A percentile compares a stretch with the other conserved stretches of the same genome.
These are phyloP conservation scores for Acyrthosiphon pisum DNA, from an alignment of 1,140 invertebrate genomes.

Conservation along the genomic window DNA sequence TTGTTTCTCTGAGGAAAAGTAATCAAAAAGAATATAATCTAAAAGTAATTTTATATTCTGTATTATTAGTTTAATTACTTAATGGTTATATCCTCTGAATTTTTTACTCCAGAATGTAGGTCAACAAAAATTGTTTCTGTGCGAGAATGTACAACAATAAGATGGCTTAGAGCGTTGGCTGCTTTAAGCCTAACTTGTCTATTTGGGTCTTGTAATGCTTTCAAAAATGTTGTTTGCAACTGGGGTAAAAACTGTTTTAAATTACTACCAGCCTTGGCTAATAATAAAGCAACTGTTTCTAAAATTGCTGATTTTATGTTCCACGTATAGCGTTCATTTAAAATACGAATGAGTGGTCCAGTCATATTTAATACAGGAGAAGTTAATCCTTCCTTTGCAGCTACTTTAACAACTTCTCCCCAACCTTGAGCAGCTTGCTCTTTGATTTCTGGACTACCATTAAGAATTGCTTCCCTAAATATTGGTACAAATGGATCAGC, in stretches of 20 bases:
- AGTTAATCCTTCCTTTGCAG: constrained; percentile 84
- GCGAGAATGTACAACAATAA: constrained; percentile 89
- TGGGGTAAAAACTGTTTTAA: constrained; percentile 98
- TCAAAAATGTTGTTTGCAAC: constrained; percentile 96
- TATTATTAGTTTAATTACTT: constrained; percentile 65
- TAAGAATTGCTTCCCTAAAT: constrained; percentile 94
- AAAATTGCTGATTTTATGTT: constrained; percentile 95
- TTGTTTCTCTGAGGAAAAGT: constrained; percentile 76
- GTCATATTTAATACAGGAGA: constrained; percentile 96
- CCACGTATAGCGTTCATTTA: constrained; percentile 93
- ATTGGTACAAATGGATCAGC: constrained; percentile 92
- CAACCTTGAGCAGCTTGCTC: constrained; percentile 93
- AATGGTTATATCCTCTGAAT: constrained; percentile 80
- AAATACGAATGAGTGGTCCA: constrained; percentile 94
- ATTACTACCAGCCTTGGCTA: constrained; percentile 74
- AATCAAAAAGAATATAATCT: background rate
- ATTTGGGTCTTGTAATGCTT: constrained; percentile 88
- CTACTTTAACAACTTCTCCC: constrained; percentile 89
- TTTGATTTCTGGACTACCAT: constrained; percentile 92
- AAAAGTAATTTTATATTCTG: background rate
- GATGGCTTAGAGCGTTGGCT: constrained; percentile 83
- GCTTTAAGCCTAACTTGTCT: constrained; percentile 88
- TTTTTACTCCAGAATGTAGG: constrained; percentile 85
- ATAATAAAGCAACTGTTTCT: constrained; percentile 88
- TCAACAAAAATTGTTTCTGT: constrained; percentile 90